phyloP scores from a whole-genome alignment of 53 echinoderm and acorn worm genomes.

The Actinopyga echinites region DNA sequence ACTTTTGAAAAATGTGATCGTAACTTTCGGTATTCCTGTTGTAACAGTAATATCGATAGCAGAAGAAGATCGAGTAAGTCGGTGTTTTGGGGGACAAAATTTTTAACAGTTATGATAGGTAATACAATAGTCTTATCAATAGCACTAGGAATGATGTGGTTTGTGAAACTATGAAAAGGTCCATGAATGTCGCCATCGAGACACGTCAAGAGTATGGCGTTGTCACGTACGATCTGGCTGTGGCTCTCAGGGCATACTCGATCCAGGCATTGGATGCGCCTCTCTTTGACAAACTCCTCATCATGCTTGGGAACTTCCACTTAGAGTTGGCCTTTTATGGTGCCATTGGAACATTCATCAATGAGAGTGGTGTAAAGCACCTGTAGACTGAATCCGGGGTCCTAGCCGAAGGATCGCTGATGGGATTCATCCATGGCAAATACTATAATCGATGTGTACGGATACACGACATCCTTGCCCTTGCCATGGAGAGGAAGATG shows the following conservation, averaged over 20 bases:
- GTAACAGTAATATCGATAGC: too few species aligned
- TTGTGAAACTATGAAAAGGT: slow-evolving; percentile 57
- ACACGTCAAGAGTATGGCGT: slow-evolving; percentile 48
- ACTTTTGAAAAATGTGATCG: too few species aligned
- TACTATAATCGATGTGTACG: slow-evolving; percentile 65
- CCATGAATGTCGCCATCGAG: slow-evolving; percentile 48
- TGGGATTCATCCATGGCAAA: slow-evolving; percentile 56
- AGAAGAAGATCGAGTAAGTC: too few species aligned
- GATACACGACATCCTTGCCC: slow-evolving; percentile 63
- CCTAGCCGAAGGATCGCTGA: slow-evolving; percentile 64
- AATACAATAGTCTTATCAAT: too few species aligned
- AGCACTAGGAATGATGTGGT: slow-evolving; percentile 62
- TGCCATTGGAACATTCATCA: slow-evolving; percentile 59
- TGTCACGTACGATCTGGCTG: slow-evolving; percentile 64
- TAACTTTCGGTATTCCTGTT: too few species aligned
- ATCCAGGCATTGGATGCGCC: slow-evolving; percentile 60
- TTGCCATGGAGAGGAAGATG: slow-evolving; percentile 61
- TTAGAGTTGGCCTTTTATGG: slow-evolving; percentile 62
- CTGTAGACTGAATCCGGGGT: slow-evolving; percentile 55
- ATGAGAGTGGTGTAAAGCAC: slow-evolving; percentile 55
- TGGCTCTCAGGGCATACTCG: slow-evolving; percentile 59
- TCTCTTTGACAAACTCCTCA: slow-evolving; percentile 56
- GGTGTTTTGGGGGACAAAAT: too few species aligned
- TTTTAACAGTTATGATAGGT: too few species aligned
- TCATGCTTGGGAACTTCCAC: slow-evolving; percentile 67